Base-by-base conservation (phyloP, 2,113 vertebrate species). In the Notarius lentiginosus region DNA sequence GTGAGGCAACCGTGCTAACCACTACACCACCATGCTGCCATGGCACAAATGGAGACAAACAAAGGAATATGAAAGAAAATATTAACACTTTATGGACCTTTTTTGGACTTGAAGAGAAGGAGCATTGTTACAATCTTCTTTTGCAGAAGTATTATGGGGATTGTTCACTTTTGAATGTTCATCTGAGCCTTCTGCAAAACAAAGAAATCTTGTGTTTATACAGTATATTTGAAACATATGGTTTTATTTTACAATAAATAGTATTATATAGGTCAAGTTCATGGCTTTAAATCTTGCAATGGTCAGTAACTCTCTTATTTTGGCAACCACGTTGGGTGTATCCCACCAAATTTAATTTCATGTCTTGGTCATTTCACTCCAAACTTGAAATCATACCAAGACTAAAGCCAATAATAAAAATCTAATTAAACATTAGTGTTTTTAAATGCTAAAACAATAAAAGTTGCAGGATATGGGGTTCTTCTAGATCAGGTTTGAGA, bases 11-110 rank as follows among this genome's bases (percentile, higher is more conserved):
- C 4, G 4, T 41, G 4, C 41, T 41, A 4, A 41, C 34, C 34
- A 41, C 34, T 41, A 41, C 1, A 41, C 41, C 41, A 41, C 41
- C 41, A 41, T 41, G 41, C 41, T 4, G 41, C 41, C 1, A 10
- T n/a, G 8, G 4, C 24, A 84, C 8, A 60, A 17, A 24, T 63
- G 22, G 2, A 60, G 8, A 7, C 24, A 53, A 53, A 77, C n/a
- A 66, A 63, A 84, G 49, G 15, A 17, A 79, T 27, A 51, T 84
- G n/a, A 68, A 53, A 79, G 77, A 30, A 22, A 49, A 49, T 34
- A 76, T n/a, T n/a, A 63, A 63, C 14, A 49, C 55, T 68, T 14
- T 65, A 80, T 24, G 12, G 73, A 90, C 89, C 87, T 76, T 49
- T 80, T 30, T 56, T 11, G 30, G 60, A 41, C 27, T 47, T 85